A percentile compares a stretch with the other conserved stretches of the same genome.
These are phyloP conservation scores for Olivierus martensii DNA, from an alignment of 1,140 invertebrate species.

Conservation along the genomic window DNA sequence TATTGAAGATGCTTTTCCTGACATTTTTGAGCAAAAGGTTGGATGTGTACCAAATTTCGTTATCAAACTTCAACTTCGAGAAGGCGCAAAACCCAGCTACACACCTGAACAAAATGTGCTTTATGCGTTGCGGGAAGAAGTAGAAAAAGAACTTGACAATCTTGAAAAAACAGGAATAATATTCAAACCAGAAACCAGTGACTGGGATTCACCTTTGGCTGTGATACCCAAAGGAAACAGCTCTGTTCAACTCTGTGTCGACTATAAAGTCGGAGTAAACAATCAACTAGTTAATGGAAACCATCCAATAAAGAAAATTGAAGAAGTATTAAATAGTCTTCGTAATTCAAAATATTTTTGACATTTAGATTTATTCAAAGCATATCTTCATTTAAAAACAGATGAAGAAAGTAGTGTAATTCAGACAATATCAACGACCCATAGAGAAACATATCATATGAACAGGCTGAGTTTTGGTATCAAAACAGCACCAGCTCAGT, in stretches of 20 bases:
- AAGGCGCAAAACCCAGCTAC: too few relatives aligned
- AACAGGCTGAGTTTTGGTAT: neutral
- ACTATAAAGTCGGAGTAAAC: conserved; percentile 24
- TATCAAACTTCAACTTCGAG: too few relatives aligned
- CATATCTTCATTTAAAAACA: neutral
- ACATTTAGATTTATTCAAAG: neutral
- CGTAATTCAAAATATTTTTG: neutral
- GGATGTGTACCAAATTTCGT: too few relatives aligned
- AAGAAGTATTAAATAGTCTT: neutral
- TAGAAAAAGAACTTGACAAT: neutral
- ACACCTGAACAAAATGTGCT: too few relatives aligned
- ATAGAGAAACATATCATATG: neutral
- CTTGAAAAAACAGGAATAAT: neutral
- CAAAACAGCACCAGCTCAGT: neutral
- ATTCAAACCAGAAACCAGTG: conserved; percentile 6
- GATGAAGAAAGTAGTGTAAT: neutral
- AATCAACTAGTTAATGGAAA: neutral
- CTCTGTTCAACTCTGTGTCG: conserved; percentile 26
- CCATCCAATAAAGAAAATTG: neutral
- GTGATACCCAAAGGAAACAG: conserved; percentile 29
- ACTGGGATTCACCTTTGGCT: conserved; percentile 32
- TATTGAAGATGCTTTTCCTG: too few relatives aligned
- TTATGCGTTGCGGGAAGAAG: neutral
- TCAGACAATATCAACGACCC: neutral
- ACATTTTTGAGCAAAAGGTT: too few relatives aligned